Percentiles rank a stretch among this genome's conserved stretches.
phyloP scores from a whole-genome alignment of 1,140 invertebrate species.

The Saxidomus purpurata region DNA sequence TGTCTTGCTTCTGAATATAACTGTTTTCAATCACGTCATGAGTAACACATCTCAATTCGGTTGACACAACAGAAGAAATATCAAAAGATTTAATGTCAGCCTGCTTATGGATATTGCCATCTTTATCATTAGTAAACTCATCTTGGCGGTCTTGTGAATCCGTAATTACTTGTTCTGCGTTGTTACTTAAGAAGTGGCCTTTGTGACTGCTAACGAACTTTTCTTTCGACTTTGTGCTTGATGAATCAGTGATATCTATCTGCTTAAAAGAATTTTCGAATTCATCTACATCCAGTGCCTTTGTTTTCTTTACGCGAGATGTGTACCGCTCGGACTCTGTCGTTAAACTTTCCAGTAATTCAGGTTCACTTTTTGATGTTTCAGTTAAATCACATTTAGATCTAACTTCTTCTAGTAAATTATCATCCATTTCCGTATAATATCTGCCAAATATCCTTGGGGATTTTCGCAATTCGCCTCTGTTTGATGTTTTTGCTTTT shows the following conservation, averaged over 20 bases:
- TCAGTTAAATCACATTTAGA: not conserved
- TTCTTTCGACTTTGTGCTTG: not conserved
- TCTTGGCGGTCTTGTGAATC: no score
- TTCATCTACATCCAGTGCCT: not conserved
- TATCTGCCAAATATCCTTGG: constrained; percentile 59
- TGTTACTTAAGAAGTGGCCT: not conserved
- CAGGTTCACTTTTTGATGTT: not conserved
- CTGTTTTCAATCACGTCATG: no score
- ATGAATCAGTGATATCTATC: not conserved
- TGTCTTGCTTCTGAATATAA: no score
- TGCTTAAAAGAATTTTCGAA: constrained; percentile 13
- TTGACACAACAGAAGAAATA: no score
- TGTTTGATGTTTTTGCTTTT: not conserved
- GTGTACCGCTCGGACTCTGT: not conserved
- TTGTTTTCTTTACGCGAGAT: not conserved
- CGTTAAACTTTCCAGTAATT: not conserved
- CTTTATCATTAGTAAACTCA: no score
- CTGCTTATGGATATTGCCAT: no score
- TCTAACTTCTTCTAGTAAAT: constrained; percentile 38
- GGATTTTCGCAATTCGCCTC: not conserved
- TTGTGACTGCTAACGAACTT: not conserved
- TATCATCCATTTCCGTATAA: constrained; percentile 54
- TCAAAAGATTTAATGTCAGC: no score
- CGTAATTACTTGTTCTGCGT: no score
- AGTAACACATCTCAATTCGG: no score